Conservation (phyloP, 2,113 vertebrate species). For the Scartelaos histophorus region DNA sequence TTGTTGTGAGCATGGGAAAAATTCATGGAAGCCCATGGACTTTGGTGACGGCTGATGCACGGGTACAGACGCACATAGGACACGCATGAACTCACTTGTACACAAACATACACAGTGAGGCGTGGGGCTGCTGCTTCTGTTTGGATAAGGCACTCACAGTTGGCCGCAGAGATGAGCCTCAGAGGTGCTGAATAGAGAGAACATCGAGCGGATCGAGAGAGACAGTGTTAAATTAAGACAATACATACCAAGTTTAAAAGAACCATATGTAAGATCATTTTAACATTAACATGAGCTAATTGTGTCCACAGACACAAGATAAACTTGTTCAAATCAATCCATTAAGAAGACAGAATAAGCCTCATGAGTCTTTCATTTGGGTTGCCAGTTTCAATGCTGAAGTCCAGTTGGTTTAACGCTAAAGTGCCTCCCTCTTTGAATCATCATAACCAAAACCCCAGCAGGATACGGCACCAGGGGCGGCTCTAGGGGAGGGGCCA, state of each 20-base stretch:
- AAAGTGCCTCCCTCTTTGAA: no score
- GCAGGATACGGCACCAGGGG: no score
- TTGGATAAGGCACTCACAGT: background rate
- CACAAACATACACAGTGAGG: constrained; percentile 19
- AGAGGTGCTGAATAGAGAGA: background rate
- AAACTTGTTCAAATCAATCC: no score
- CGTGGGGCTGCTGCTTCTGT: constrained; percentile 4
- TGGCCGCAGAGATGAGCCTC: constrained; percentile 4
- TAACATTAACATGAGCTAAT: no score
- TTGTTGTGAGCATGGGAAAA: constrained; percentile 79
- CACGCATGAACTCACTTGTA: constrained; percentile 18
- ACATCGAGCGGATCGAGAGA: background rate
- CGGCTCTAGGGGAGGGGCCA: no score
- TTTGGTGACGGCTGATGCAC: constrained; percentile 52
- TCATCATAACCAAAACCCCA: no score
- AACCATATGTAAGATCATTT: no score
- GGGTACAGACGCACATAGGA: constrained; percentile 13
- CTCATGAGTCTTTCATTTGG: no score
- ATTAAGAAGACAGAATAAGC: no score
- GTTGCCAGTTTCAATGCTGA: no score
- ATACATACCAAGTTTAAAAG: background rate
- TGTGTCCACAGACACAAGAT: no score
- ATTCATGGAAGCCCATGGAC: constrained; percentile 73
- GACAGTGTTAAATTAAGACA: background rate
- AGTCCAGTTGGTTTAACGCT: no score